Evolutionary conservation across 2,888 invertebrate genomes (phyloP).

Genomic region (Adelognathus sp.): DNA sequence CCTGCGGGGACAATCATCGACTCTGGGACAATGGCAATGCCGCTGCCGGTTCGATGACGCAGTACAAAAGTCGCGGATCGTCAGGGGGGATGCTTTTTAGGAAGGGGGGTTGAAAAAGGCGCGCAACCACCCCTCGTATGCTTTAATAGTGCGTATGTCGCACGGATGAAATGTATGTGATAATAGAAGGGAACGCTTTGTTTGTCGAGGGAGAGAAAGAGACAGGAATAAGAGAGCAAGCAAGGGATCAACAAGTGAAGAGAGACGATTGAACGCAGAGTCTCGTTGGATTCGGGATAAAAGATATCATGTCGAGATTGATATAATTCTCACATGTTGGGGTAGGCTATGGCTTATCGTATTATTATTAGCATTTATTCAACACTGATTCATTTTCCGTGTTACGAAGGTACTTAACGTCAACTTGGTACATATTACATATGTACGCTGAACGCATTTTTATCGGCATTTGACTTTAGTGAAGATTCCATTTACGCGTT

Average conservation of each 20-base stretch:
- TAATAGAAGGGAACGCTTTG: conserved; percentile 52
- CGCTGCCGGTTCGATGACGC: conserved; percentile 51
- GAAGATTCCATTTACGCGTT: too few relatives aligned
- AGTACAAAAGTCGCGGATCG: conserved; percentile 44
- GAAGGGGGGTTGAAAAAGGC: conserved; percentile 45
- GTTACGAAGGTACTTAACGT: too few relatives aligned
- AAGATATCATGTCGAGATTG: conserved; percentile 11
- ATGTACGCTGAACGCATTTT: too few relatives aligned
- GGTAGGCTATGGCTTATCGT: not conserved
- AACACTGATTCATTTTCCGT: not conserved
- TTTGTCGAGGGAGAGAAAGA: conserved; percentile 28
- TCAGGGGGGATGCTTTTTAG: conserved; percentile 37
- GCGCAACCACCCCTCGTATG: conserved; percentile 23
- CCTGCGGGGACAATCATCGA: conserved; percentile 55
- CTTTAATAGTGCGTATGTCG: conserved; percentile 45
- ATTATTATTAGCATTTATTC: not conserved
- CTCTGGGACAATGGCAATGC: conserved; percentile 52
- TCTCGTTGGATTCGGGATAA: conserved; percentile 21
- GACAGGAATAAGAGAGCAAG: conserved; percentile 22
- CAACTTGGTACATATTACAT: too few relatives aligned
- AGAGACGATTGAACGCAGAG: conserved; percentile 28
- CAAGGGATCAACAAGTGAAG: conserved; percentile 63
- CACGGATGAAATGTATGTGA: conserved; percentile 51
- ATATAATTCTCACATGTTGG: not conserved
- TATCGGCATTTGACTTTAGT: too few relatives aligned